A percentile compares a stretch with the other conserved stretches of the same genome.
phyloP scores from a whole-genome alignment of 2,113 vertebrate genomes.

The Phyllopteryx taeniolatus region DNA sequence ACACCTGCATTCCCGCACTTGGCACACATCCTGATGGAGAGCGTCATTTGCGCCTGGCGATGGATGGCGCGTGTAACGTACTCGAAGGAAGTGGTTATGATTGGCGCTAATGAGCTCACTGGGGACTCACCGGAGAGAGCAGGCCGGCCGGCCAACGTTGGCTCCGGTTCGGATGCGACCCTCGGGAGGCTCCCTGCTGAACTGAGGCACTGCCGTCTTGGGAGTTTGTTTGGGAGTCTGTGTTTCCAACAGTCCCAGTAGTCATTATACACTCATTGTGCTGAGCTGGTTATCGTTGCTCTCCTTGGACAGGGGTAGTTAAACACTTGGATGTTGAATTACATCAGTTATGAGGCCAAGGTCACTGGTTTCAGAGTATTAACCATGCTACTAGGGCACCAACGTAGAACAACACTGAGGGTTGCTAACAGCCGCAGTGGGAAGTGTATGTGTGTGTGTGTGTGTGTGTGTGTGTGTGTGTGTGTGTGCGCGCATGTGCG shows the following conservation, averaged over 20 bases:
- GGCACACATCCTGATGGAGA: conserved; percentile 49
- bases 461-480: conserved; percentile 52
- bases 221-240: conserved; percentile 42
- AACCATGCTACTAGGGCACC: conserved; percentile 1
- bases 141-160: conserved; percentile 41
- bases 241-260: conserved; percentile 40
- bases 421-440: conserved; percentile 35
- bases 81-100: conserved; percentile 66
- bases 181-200: conserved; percentile 42
- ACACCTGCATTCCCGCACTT: conserved; percentile 20
- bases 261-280: conserved; percentile 59
- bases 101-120: conserved; percentile 74
- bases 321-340: conserved; percentile 59
- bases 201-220: conserved; percentile 33
- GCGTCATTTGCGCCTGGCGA: conserved; percentile 57
- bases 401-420: conserved; percentile 30
- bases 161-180: conserved; percentile 27
- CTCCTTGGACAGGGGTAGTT: conserved; percentile 40
- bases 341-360: conserved; percentile 47
- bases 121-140: conserved; percentile 46
- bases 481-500: conserved; percentile 46
- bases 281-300: conserved; percentile 53
- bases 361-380: conserved; percentile 39
- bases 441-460: conserved; percentile 46
- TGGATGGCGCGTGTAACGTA: conserved; percentile 53